Percentiles rank a stretch among this genome's conserved stretches.
Conservation (phyloP, 1,140 invertebrate species). For the Geopemphigus sp. region DNA sequence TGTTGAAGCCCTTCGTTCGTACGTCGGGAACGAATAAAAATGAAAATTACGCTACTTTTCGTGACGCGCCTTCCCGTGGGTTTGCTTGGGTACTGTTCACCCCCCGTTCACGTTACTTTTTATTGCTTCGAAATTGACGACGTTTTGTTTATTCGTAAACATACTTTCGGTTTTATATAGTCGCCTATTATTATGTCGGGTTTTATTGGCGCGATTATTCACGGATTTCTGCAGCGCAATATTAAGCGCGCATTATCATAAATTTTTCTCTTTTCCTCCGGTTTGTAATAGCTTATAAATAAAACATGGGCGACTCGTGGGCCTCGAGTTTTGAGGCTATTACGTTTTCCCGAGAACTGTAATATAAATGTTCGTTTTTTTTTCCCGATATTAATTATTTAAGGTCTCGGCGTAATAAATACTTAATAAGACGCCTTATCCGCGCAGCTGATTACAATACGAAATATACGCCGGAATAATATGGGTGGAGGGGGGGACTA, state of each 20-base stretch:
- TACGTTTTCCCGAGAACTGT: background rate
- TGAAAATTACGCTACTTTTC: too few species aligned
- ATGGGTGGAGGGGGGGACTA: too few species aligned
- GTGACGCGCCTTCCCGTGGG: too few species aligned
- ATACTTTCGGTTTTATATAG: constrained; percentile 28
- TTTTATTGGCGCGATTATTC: constrained; percentile 29
- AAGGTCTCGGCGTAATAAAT: background rate
- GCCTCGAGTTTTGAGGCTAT: background rate
- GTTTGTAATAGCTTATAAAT: constrained; percentile 21
- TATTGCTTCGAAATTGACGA: constrained; percentile 15
- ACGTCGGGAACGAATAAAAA: too few species aligned
- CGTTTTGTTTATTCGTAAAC: constrained; percentile 31
- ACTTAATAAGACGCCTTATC: constrained; percentile 14
- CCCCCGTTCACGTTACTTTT: background rate
- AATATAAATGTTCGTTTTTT: background rate
- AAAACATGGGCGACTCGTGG: constrained; percentile 9
- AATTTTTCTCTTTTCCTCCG: background rate
- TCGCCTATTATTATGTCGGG: background rate
- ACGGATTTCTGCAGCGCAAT: background rate
- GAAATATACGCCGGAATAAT: background rate
- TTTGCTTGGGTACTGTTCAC: too few species aligned
- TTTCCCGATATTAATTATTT: constrained; percentile 22
- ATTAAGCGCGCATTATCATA: constrained; percentile 18
- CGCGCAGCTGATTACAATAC: background rate
- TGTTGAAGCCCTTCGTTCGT: too few species aligned